Base-by-base conservation (phyloP, 2,888 invertebrate species). In the Caradrina clavipalpis region DNA sequence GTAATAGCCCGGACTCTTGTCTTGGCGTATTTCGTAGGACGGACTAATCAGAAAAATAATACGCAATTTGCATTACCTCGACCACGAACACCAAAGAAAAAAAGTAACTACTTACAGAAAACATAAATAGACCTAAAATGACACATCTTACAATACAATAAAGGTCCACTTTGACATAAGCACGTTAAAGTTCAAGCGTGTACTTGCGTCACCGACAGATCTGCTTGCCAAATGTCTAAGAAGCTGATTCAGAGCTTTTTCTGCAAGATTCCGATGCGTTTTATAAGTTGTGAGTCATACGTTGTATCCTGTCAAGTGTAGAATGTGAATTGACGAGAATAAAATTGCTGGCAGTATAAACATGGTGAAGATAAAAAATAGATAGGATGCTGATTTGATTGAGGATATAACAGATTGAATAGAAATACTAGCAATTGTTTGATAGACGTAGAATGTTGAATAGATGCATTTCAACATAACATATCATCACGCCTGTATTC, bases 201-300 rank as follows among this genome's bases (percentile, higher is more conserved):
- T 10, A 17, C 42, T 78, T 79, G 55, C 76, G 62, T 78, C 79
- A 79, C 15, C 21, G 4, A 17, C 6, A 51, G 58, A 74, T 78
- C 54, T 74, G 57, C 58, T 76, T 73, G 39, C 60, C 35, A 54
- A 73, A 61, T n/a, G 21, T 21, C 26, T 73, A 22, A 35, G 58
- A 54, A 21, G 50, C 39, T 61, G 74, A 73, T 53, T 76, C 76
- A 78, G 58, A 78, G 26, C 49, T 73, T 78, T 76, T 62, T 62
- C 8, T 50, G n/a, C 15, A 67, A 59, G 4, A 71, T 59, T 22
- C 49, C 42, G 13, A 50, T 58, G 50, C 39, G 39, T 78, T 50
- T 78, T 78, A 54, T 54, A 50, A 31, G 31, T 76, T 42, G 15
- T 65, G 78, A 78, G 45, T 73, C 73, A 76, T 61, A 11, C 11